Conservation (phyloP, 2,797 vertebrate genomes). For the Gadopsis bispinosus region DNA sequence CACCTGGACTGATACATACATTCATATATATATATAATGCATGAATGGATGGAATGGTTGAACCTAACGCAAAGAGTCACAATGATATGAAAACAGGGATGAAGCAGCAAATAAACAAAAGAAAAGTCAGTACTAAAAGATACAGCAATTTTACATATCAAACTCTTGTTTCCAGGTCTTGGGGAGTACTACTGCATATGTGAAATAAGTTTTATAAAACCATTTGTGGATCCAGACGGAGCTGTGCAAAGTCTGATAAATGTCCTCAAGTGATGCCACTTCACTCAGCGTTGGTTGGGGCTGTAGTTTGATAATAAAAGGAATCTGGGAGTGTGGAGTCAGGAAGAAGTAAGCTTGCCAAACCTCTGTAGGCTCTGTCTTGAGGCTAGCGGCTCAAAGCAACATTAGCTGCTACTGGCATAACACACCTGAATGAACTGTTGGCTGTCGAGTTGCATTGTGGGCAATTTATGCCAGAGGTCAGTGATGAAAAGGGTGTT, state of each 20-base stretch:
- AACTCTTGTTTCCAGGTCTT: conserved; percentile 10
- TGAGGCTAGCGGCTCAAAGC: background rate
- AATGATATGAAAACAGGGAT: conserved; percentile 7
- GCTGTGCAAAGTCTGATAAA: conserved; percentile 8
- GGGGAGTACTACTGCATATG: background rate
- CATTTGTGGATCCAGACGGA: conserved; percentile 7
- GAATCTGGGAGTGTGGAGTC: background rate
- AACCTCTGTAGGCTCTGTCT: conserved; percentile 3
- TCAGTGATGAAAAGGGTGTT: background rate
- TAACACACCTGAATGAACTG: background rate
- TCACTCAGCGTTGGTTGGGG: background rate
- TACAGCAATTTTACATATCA: conserved; percentile 1
- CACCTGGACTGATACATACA: background rate
- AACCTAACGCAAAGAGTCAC: conserved; percentile 5
- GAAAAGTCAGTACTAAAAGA: background rate
- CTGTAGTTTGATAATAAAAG: conserved; percentile 18
- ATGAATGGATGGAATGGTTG: conserved; percentile 9
- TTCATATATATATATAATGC: background rate
- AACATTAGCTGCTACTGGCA: conserved; percentile 5
- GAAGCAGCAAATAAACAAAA: background rate
- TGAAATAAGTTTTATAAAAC: background rate
- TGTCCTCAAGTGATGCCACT: conserved; percentile 12
- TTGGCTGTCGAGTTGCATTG: background rate
- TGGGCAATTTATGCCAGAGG: background rate
- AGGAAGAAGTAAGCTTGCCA: background rate